Evolutionary conservation across 2,888 invertebrate genomes (phyloP).

Genomic region (Melieria omissa): DNA sequence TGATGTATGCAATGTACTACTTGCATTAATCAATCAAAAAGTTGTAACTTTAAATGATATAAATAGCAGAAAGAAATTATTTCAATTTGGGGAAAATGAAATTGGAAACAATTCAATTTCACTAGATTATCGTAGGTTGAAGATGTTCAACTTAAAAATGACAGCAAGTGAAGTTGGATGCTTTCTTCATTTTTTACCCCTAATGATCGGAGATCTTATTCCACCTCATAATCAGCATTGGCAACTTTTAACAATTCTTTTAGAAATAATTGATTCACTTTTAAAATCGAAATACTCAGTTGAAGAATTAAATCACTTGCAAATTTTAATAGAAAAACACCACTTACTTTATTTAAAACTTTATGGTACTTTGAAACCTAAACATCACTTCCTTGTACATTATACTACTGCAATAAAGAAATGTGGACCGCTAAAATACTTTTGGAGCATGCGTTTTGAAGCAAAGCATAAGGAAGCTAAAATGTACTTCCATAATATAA

Average conservation of each 20-base stretch:
- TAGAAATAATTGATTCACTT: slow-evolving; percentile 38
- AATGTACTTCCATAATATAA: slow-evolving; percentile 33
- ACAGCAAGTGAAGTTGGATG: slow-evolving; percentile 22
- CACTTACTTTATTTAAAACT: too few relatives aligned
- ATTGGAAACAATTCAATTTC: slow-evolving; percentile 33
- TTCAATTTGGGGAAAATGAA: slow-evolving; percentile 30
- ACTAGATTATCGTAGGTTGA: slow-evolving; percentile 21
- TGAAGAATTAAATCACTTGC: slow-evolving; percentile 29
- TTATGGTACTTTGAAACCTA: slow-evolving; percentile 39
- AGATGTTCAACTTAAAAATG: slow-evolving; percentile 27
- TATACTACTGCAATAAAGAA: slow-evolving; percentile 37
- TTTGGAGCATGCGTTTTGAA: slow-evolving; percentile 37
- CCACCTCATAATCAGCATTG: slow-evolving; percentile 22
- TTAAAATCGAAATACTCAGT: slow-evolving; percentile 33
- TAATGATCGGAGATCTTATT: slow-evolving; percentile 31
- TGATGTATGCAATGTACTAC: slow-evolving; percentile 34
- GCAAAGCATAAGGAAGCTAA: slow-evolving; percentile 38
- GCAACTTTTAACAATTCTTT: slow-evolving; percentile 33
- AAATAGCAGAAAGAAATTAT: slow-evolving; percentile 21
- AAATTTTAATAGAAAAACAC: slow-evolving; percentile 29
- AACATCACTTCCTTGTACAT: slow-evolving; percentile 40
- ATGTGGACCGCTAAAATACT: slow-evolving; percentile 39
- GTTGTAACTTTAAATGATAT: slow-evolving; percentile 15
- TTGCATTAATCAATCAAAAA: slow-evolving; percentile 25
- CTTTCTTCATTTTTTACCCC: slow-evolving; percentile 32